phyloP scores from a whole-genome alignment of 2,797 vertebrate species.

The Phataginus tetradactyla region DNA sequence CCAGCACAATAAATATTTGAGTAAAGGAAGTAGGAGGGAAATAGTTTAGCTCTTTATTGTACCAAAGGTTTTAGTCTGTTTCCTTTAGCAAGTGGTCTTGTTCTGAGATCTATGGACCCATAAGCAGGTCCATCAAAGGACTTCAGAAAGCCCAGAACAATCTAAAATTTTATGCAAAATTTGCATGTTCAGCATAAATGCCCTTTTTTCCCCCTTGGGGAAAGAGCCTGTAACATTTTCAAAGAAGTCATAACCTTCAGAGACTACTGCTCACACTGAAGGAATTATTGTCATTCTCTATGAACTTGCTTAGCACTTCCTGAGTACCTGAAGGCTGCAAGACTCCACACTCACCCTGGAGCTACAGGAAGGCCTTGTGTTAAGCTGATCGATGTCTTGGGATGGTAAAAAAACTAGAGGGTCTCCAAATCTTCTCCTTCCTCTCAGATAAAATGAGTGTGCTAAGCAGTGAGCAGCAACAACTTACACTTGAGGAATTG shows the following conservation, averaged over 20 bases:
- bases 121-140: background rate
- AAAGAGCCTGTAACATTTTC: background rate
- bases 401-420: background rate
- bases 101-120: background rate
- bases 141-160: background rate
- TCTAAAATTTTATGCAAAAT: background rate
- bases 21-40: background rate
- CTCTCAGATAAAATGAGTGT: background rate
- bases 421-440: background rate
- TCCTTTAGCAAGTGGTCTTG: background rate
- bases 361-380: background rate
- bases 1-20: background rate
- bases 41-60: background rate
- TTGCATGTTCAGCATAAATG: background rate
- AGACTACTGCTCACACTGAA: background rate
- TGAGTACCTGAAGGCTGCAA: background rate
- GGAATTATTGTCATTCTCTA: background rate
- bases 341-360: background rate
- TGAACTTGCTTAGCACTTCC: background rate
- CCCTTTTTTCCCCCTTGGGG: background rate
- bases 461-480: background rate
- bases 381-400: background rate
- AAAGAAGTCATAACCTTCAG: background rate
- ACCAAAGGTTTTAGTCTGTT: background rate
- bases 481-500: background rate